These are phyloP conservation scores for Acipenser transmontanus DNA, from an alignment of 2,797 vertebrate genomes.

Conservation along the genomic window DNA sequence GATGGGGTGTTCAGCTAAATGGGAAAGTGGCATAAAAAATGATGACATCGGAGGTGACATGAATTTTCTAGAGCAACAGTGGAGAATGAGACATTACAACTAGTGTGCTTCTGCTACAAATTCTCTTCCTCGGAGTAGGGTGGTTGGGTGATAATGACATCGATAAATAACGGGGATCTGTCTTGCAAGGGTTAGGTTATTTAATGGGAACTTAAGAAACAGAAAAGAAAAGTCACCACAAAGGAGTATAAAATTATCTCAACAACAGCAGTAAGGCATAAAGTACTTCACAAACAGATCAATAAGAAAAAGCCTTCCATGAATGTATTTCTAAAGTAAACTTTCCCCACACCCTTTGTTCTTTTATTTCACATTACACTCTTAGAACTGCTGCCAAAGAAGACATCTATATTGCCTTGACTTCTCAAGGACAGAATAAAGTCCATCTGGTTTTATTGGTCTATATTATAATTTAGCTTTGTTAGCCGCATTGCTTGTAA, in stretches of 20 bases:
- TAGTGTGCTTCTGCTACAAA: slow-evolving; percentile 35
- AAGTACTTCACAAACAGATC: slow-evolving; percentile 26
- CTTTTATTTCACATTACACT: neutral
- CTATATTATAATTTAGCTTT: slow-evolving; percentile 4
- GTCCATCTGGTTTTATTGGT: neutral
- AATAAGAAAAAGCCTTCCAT: slow-evolving; percentile 27
- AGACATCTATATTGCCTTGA: no score
- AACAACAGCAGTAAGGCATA: slow-evolving; percentile 18
- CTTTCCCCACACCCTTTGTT: slow-evolving; percentile 19
- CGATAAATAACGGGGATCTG: slow-evolving; percentile 35
- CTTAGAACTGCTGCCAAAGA: neutral
- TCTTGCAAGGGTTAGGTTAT: slow-evolving; percentile 20
- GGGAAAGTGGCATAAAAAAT: slow-evolving; percentile 26
- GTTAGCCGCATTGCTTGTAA: neutral
- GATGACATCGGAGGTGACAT: slow-evolving; percentile 26
- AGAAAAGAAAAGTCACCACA: slow-evolving; percentile 15
- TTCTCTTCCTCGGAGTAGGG: slow-evolving; percentile 29
- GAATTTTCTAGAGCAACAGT: slow-evolving; percentile 22
- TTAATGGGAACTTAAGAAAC: slow-evolving; percentile 9
- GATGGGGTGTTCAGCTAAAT: neutral
- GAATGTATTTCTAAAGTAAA: slow-evolving; percentile 33
- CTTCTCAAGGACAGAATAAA: neutral
- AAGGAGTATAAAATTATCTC: slow-evolving; percentile 23
- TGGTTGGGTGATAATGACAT: slow-evolving; percentile 31
- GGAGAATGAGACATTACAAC: slow-evolving; percentile 40